Evolutionary conservation across 2,113 vertebrate species (phyloP), one percentile per base, ranked within the genome.

Genomic region (Rhinoderma darwinii): DNA sequence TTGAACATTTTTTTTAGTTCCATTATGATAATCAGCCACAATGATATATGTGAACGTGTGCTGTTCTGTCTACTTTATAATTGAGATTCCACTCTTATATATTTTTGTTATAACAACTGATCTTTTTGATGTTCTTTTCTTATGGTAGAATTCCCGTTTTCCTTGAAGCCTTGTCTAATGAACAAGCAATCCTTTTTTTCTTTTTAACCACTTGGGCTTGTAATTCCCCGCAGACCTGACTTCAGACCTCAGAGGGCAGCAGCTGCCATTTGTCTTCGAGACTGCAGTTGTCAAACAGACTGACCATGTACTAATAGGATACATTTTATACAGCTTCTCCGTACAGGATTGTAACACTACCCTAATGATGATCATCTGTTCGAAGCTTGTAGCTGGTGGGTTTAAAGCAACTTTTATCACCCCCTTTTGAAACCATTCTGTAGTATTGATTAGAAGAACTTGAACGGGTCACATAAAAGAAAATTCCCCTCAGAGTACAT

Each of bases 191-290:
- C 92, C 90, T 92, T 93, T 94, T 94, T 93, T 93, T 90, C 30
- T 54, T 61, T 63, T 43, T 41, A 63, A 27, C 91, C 90, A 91
- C 90, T 92, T 91, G 92, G 88, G 90, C 93, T 91, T 93, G 86
- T 92, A 89, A 92, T 91, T 95, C 95, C 95, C 95, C 0, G 85
- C 92, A 94, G 95, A 93, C 93, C 90, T 95, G 94, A 95, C 94
- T 94, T 92, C 90, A 94, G 94, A 94, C 94, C 94, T 95, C 84
- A 91, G 88, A 94, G 95, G 95, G 95, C 94, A 95, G 93, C 93
- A 93, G 81, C 92, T 95, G 93, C 94, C 94, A 94, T 95, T 95
- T 95, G 95, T 95, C 94, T 95, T 93, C 88, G 89, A 90, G 90
- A 61, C 91, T 54, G 50, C 89, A 92, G 92, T 94, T 96, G 93